These are phyloP conservation scores for Emydura subglobosa DNA, from an alignment of 2,113 vertebrate genomes.

Conservation along the genomic window DNA sequence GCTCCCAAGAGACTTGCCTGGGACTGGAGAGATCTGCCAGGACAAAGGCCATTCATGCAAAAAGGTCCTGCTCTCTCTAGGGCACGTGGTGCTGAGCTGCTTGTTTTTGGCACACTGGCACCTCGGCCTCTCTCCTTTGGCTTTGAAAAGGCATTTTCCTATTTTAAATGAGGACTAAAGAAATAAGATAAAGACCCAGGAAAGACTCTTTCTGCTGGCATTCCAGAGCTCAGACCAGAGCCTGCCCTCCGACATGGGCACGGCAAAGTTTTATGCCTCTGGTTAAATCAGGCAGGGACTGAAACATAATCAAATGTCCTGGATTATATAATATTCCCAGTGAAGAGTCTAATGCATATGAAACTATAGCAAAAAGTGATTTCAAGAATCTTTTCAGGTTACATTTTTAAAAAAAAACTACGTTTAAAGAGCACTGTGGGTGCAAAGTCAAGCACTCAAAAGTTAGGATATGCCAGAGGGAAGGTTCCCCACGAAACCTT, in stretches of 20 bases:
- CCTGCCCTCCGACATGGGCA: neutral
- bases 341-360: neutral
- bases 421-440: too few relatives aligned
- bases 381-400: too few relatives aligned
- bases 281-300: neutral
- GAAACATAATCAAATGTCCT: neutral
- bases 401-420: too few relatives aligned
- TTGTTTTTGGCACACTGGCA: neutral
- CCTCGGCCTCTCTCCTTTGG: neutral
- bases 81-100: neutral
- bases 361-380: too few relatives aligned
- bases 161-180: neutral
- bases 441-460: too few relatives aligned
- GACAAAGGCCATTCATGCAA: neutral
- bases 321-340: neutral
- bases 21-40: neutral
- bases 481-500: neutral
- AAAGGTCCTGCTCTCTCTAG: neutral
- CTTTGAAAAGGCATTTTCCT: neutral
- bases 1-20: neutral
- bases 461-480: neutral
- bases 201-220: too few relatives aligned
- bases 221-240: neutral
- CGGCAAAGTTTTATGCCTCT: neutral
- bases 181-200: neutral